Conservation (phyloP, 2,888 invertebrate genomes). For the Xanthia togata region DNA sequence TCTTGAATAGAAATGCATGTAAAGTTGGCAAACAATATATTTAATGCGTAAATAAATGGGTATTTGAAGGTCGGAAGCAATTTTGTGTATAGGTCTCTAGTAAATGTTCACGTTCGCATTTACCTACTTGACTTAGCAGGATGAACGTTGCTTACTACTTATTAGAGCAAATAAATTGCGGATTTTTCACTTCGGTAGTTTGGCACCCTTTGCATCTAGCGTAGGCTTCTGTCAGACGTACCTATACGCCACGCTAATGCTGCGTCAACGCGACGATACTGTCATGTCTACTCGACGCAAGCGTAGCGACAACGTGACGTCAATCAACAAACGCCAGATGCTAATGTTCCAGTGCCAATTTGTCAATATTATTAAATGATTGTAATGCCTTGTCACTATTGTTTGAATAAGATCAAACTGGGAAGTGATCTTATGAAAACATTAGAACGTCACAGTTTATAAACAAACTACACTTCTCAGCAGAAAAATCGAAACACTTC, state of each 20-base stretch:
- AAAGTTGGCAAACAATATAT: conserved; percentile 34
- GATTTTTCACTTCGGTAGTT: background rate
- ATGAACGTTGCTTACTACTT: background rate
- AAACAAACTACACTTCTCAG: no score
- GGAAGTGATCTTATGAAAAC: conserved; percentile 6
- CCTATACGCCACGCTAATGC: background rate
- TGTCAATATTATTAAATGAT: conserved; percentile 1
- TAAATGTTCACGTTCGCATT: background rate
- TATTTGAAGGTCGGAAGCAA: conserved; percentile 28
- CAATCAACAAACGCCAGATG: background rate
- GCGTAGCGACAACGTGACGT: background rate
- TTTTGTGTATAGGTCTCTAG: background rate
- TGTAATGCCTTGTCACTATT: background rate
- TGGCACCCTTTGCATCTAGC: background rate
- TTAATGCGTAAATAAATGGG: background rate
- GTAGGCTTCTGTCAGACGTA: no score
- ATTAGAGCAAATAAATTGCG: background rate
- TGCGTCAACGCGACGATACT: background rate
- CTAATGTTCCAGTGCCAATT: background rate
- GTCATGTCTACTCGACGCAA: background rate
- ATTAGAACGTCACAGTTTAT: background rate
- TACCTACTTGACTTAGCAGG: background rate
- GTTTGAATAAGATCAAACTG: background rate
- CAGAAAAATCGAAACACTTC: no score
- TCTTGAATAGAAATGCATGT: conserved; percentile 56